Evolutionary conservation across 1,140 invertebrate species (phyloP), one percentile per base, ranked within the genome.

Genomic region (Listronotus oregonensis): DNA sequence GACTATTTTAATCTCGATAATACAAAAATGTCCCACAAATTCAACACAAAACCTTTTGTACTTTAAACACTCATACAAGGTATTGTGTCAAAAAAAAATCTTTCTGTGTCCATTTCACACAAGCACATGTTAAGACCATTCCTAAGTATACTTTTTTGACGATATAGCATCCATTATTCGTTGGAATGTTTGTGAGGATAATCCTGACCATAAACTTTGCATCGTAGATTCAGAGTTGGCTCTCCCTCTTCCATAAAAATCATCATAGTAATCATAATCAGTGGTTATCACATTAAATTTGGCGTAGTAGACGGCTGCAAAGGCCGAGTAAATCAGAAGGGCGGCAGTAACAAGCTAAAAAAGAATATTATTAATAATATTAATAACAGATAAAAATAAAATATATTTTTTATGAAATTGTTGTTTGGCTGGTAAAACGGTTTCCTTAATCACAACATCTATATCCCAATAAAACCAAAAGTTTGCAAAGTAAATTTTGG

Each of bases 271-370:
- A 74, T 90, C 89, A 75, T 89, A 88, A 67, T 91, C 89, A 27
- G 85, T 85, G 8, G 87, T 83, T 50, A 90, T 83, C 8, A 90
- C 89, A 78, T 91, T 92, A 70, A 91, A 90, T 77, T 92, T 92
- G 18, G 91, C 90, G 76, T 91, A 93, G 79, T 92, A 93, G 73
- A 92, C 87, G 49, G 91, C 90, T 0, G 91, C 90, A 66, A 92
- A 86, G 49, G 89, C 89, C 12, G 90, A 91, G 80, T 93, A 93
- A 59, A 92, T 87, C 3, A 93, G 83, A 12, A 93, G 80, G 6
- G 85, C 83, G 0, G 90, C 89, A 0, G 90, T 92, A 66, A 87
- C 87, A 14, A 92, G 82, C 90, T 92, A 80, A 85, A 84, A 71
- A 64, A 64, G 54, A 68, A 65, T 40, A 63, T 9, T 49, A 42